Evolutionary conservation across 1,140 invertebrate species (phyloP), one percentile per base, ranked within the genome.

Genomic region (Hyphantria cunea): DNA sequence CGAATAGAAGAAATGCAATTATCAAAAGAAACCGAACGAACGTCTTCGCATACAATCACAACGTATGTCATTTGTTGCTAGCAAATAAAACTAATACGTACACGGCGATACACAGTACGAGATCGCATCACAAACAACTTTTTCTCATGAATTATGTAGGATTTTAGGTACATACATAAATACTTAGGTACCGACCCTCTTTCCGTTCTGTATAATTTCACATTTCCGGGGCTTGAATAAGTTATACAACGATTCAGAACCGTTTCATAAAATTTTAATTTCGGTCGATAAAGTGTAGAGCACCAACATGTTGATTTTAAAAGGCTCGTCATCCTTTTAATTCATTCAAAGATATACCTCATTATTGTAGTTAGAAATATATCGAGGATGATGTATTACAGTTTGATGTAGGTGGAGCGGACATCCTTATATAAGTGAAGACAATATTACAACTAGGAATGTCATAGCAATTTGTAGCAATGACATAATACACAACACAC

Each of bases 381-480:
- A 58, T 67, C 66, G 58, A 59, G 55, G 51, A 74, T 70, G 68
- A 71, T 66, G 70, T 62, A 72, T 73, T 12, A 66, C n/a, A 13
- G 11, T 6, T 44, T n/a, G 9, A 68, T 76, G 86, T 89, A 72
- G 82, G 84, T 55, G 56, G 65, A 70, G 66, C 76, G 86, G 86
- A 89, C 68, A 85, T 89, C 84, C 86, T 89, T 48, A 86, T 89
- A 86, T 72, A 82, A 70, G 70, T 73, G 80, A 80, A 85, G 84
- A 86, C 80, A 80, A 76, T 72, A 51, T 55, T 61, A 61, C 69
- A 78, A 73, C 75, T 69, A 74, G 68, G 71, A 81, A 74, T 78
- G 72, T 79, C 76, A 69, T 60, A 76, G 66, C 83, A 84, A 85
- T 87, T 87, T 82, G 59, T 61, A 68, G 70, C 70, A 75, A 74